Conservation (phyloP, 2,113 vertebrate genomes). For the Ornithorhynchus anatinus region DNA sequence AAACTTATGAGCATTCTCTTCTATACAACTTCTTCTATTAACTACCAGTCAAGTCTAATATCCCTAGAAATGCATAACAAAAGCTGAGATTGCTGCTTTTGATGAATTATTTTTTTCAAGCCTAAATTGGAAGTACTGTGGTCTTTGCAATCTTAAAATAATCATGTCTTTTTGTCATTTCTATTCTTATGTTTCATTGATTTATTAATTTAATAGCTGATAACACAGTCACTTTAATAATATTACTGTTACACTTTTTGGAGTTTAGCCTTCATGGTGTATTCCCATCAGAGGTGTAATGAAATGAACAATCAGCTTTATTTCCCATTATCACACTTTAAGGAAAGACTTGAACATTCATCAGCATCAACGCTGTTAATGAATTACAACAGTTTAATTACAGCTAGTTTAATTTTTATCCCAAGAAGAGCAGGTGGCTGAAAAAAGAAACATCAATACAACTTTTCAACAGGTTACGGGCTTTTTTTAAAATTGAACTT, state of each 20-base stretch:
- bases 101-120: conserved; percentile 17
- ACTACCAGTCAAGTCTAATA: not conserved
- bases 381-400: conserved; percentile 49
- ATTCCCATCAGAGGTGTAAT: conserved; percentile 15
- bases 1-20: not conserved
- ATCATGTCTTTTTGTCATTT: conserved; percentile 44
- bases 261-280: not conserved
- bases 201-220: conserved; percentile 13
- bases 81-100: conserved; percentile 24
- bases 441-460: conserved; percentile 7
- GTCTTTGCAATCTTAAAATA: conserved; percentile 7
- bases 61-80: not conserved
- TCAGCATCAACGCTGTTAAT: conserved; percentile 32
- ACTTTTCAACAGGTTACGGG: not conserved
- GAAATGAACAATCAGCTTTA: conserved; percentile 39
- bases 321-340: conserved; percentile 50
- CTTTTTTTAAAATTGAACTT: not conserved
- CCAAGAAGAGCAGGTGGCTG: conserved; percentile 3
- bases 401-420: conserved; percentile 31
- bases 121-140: not conserved
- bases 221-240: conserved; percentile 48
- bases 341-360: conserved; percentile 43
- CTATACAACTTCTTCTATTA: not conserved
- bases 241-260: conserved; percentile 3
- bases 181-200: conserved; percentile 20